These are phyloP conservation scores for Esox masquinongy DNA, from an alignment of 2,797 vertebrate species.

Conservation along the genomic window DNA sequence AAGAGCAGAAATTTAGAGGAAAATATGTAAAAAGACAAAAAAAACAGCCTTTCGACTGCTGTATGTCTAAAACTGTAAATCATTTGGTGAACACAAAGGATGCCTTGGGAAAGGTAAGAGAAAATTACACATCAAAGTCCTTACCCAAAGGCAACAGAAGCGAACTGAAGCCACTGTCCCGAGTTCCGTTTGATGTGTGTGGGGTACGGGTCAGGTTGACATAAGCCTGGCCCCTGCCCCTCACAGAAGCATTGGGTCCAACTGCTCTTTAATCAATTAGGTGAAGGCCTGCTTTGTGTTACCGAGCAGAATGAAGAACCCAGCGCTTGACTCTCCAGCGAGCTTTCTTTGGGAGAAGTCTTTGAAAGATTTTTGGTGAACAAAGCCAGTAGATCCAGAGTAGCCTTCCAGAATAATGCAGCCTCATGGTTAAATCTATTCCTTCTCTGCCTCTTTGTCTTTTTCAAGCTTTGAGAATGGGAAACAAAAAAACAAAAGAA, in stretches of 20 bases:
- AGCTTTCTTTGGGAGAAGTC: slow-evolving; percentile 48
- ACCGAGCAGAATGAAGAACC: slow-evolving; percentile 35
- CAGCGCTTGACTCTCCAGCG: slow-evolving; percentile 39
- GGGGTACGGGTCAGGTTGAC: slow-evolving; percentile 35
- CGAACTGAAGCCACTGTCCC: slow-evolving; percentile 52
- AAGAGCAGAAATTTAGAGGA: slow-evolving; percentile 47
- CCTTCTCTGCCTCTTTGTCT: slow-evolving; percentile 47
- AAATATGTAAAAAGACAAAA: slow-evolving; percentile 45
- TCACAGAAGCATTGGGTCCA: slow-evolving; percentile 35
- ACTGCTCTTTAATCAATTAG: slow-evolving; percentile 54
- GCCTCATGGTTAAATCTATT: slow-evolving; percentile 12
- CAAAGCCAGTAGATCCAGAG: slow-evolving; percentile 63
- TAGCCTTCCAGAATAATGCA: slow-evolving; percentile 66
- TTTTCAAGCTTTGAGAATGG: slow-evolving; percentile 57
- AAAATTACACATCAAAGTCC: slow-evolving; percentile 42
- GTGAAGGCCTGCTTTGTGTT: slow-evolving; percentile 45
- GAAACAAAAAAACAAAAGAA: slow-evolving; percentile 44
- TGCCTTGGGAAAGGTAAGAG: slow-evolving; percentile 47
- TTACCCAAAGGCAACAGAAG: slow-evolving; percentile 58
- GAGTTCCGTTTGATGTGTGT: slow-evolving; percentile 42
- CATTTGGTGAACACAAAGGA: slow-evolving; percentile 37
- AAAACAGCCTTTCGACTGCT: slow-evolving; percentile 23
- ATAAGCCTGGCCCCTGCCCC: slow-evolving; percentile 37
- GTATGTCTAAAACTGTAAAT: slow-evolving; percentile 40
- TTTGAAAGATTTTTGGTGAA: slow-evolving; percentile 67